Evolutionary conservation across 2,888 invertebrate genomes (phyloP), one percentile per base, ranked within the genome.

Genomic region (Druceiella hillmani): DNA sequence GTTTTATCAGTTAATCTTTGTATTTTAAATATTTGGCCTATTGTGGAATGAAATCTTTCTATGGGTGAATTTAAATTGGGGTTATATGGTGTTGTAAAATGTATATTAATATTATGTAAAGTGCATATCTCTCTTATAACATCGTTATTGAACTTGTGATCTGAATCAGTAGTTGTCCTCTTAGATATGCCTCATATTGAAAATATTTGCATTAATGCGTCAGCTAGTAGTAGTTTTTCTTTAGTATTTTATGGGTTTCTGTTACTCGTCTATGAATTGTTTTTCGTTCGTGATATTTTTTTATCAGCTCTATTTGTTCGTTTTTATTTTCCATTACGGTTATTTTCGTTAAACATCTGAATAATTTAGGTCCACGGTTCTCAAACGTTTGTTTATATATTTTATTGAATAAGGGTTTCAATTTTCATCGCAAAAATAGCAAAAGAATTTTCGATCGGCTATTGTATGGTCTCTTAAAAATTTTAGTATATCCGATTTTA

Each of bases 281-380:
- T 28, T 46, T 46, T 11, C 44, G 44, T 43, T 48, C 43, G 9
- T 46, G 43, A 34, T 44, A 43, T 32, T 41, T 45, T 22, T 24
- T 30, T 33, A 45, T 41, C 15, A 37, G 2, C 1, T 48, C 40
- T 20, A 12, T 15, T 36, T 46, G 42, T 12, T 48, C 38, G 3
- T 4, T n/a, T 15, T 33, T 32, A 5, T 46, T 49, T 28, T 49
- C 40, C 11, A 50, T 34, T 3, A 45, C 2, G 2, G 48, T 52
- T 2, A 52, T 45, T 14, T 48, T 26, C 4, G 28, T 39, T 5
- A n/a, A 37, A 17, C 50, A 52, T 35, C 43, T 17, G 3, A 44
- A 32, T 40, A 50, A 2, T 36, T 50, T 49, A 1, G 50, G 47
- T n/a, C 48, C 50, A 14, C 48, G 32, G 15, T 51, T 35, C 26